phyloP scores from a whole-genome alignment of 2,888 invertebrate genomes.

The Ophion costatus region DNA sequence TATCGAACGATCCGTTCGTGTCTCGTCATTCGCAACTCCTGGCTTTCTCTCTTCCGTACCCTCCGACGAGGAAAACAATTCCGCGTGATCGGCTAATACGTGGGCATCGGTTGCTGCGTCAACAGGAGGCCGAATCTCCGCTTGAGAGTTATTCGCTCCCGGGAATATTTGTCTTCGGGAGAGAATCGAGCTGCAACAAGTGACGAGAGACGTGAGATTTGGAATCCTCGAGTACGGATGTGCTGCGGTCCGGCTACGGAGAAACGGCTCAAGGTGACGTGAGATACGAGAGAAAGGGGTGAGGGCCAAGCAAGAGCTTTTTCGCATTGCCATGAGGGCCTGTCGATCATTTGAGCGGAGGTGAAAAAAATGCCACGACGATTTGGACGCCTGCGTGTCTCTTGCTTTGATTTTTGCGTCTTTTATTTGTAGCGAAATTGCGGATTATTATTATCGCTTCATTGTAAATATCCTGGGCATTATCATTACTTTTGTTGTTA shows the following conservation, averaged over 20 bases:
- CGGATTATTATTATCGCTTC: too few relatives aligned
- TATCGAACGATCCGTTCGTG: slow-evolving; percentile 11
- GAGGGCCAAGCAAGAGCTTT: not conserved
- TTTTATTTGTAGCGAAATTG: too few relatives aligned
- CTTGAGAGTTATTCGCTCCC: slow-evolving; percentile 94
- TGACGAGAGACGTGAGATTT: slow-evolving; percentile 76
- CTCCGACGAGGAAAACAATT: not conserved
- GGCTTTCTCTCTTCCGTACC: not conserved
- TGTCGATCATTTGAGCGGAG: too few relatives aligned
- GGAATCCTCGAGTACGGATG: not conserved
- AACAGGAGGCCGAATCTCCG: slow-evolving; percentile 94
- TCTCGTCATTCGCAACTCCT: not conserved
- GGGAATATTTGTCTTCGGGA: slow-evolving; percentile 97
- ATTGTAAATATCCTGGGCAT: too few relatives aligned
- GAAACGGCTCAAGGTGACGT: not conserved
- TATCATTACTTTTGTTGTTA: not conserved
- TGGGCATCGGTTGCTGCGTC: slow-evolving; percentile 92
- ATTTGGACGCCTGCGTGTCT: too few relatives aligned
- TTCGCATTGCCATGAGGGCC: too few relatives aligned
- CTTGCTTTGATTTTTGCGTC: too few relatives aligned
- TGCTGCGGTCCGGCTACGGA: not conserved
- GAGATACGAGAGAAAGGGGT: not conserved
- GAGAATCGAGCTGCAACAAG: slow-evolving; percentile 93
- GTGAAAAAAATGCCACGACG: too few relatives aligned
- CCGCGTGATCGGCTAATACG: slow-evolving; percentile 84